These are phyloP conservation scores for Brachyhypopomus occidentalis DNA, from an alignment of 2,113 vertebrate genomes.

Conservation along the genomic window DNA sequence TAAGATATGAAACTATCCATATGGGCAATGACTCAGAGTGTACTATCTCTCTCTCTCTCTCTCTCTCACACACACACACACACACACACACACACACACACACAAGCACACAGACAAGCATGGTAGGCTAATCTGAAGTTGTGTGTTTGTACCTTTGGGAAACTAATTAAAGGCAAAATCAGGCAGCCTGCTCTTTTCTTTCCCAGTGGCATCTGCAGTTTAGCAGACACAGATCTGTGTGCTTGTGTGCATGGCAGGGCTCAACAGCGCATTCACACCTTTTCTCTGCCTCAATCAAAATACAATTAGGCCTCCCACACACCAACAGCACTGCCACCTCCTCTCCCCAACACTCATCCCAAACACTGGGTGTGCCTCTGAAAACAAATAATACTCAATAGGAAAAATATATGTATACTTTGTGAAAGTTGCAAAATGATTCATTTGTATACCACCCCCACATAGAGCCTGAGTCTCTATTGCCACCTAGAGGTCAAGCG, in stretches of 20 bases:
- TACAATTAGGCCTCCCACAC: constrained; percentile 71
- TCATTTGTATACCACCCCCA: constrained; percentile 50
- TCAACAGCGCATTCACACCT: constrained; percentile 48
- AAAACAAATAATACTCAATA: constrained; percentile 75
- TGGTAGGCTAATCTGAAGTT: constrained; percentile 6
- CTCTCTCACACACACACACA: neutral
- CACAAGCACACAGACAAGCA: neutral
- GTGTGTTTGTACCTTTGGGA: constrained; percentile 19
- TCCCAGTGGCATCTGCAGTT: constrained; percentile 14
- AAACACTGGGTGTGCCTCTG: constrained; percentile 60
- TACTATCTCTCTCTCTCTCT: constrained; percentile 10
- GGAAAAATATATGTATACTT: constrained; percentile 63
- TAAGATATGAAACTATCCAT: constrained; percentile 32
- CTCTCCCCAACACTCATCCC: no score
- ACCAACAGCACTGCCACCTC: constrained; percentile 69
- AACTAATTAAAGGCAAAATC: constrained; percentile 45
- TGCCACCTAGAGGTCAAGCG: constrained; percentile 72
- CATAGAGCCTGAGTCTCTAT: constrained; percentile 62
- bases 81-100: neutral
- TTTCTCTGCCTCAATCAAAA: constrained; percentile 60
- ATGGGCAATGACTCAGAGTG: constrained; percentile 30
- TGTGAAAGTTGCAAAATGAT: constrained; percentile 72
- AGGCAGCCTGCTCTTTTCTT: constrained; percentile 28
- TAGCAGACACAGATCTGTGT: constrained; percentile 49
- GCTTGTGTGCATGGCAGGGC: constrained; percentile 40